These are phyloP conservation scores for Liopterus haemorrhoidalis DNA, from an alignment of 2,888 invertebrate genomes.

Conservation along the genomic window DNA sequence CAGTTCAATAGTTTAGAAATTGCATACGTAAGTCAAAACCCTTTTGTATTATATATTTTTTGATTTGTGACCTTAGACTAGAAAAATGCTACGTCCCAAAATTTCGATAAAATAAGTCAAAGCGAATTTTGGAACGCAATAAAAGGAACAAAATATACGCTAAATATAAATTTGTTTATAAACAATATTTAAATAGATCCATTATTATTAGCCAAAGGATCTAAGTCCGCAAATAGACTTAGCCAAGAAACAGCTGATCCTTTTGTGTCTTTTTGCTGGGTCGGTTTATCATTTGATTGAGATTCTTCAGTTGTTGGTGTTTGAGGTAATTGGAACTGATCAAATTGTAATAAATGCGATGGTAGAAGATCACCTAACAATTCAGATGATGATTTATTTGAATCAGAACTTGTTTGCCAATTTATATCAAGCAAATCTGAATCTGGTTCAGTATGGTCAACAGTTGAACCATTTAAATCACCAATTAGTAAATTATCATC, in stretches of 20 bases:
- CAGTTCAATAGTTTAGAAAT: no score
- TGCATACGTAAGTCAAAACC: no score
- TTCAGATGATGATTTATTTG: conserved; percentile 37
- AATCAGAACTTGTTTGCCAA: conserved; percentile 36
- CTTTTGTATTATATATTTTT: no score
- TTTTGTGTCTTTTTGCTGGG: conserved; percentile 43
- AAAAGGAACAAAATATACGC: no score
- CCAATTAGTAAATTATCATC: no score
- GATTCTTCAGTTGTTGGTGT: conserved; percentile 14
- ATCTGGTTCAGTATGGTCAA: not conserved
- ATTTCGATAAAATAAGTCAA: no score
- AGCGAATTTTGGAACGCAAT: no score
- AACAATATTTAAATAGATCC: conserved; percentile 32
- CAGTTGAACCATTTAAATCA: no score
- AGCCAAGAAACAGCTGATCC: conserved; percentile 60
- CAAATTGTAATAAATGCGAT: conserved; percentile 49
- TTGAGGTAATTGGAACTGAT: conserved; percentile 16
- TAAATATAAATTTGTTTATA: not conserved
- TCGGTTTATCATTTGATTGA: conserved; percentile 21
- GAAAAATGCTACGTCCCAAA: no score
- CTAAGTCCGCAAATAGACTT: conserved; percentile 86
- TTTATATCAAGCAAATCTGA: conserved; percentile 36
- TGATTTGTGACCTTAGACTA: no score
- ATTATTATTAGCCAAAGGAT: conserved; percentile 85
- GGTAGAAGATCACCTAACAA: conserved; percentile 49